Conservation (phyloP, 1,140 invertebrate species). For the Drosophila albomicans region DNA sequence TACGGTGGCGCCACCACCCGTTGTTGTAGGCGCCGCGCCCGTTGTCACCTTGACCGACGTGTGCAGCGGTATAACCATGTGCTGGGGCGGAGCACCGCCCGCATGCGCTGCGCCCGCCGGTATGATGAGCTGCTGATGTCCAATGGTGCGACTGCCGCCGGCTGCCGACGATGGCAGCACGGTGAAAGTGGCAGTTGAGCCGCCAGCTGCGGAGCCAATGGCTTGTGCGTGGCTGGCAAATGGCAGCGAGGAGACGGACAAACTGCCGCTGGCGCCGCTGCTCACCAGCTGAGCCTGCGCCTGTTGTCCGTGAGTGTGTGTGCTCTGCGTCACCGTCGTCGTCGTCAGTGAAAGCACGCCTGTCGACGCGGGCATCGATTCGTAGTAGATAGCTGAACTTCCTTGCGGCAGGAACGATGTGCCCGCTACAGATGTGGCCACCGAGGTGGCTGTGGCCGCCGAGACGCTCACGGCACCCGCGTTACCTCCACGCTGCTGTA, state of each 20-base stretch:
- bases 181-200: slow-evolving; percentile 78
- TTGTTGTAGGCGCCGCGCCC: slow-evolving; percentile 49
- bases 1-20: slow-evolving; percentile 41
- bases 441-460: slow-evolving; percentile 17
- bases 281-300: slow-evolving; percentile 71
- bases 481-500: slow-evolving; percentile 49
- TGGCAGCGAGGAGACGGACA: slow-evolving; percentile 77
- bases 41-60: slow-evolving; percentile 81
- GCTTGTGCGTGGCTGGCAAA: slow-evolving; percentile 60
- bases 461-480: slow-evolving; percentile 44
- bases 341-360: slow-evolving; percentile 80
- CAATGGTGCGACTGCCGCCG: slow-evolving; percentile 63
- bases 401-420: slow-evolving; percentile 46
- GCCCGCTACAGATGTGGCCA: slow-evolving; percentile 31
- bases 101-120: slow-evolving; percentile 45
- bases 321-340: slow-evolving; percentile 76
- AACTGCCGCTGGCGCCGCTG: slow-evolving; percentile 44
- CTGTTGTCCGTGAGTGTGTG: slow-evolving; percentile 63
- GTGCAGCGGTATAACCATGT: slow-evolving; percentile 82
- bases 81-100: slow-evolving; percentile 58
- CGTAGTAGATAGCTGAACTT: slow-evolving; percentile 81
- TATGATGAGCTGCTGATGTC: slow-evolving; percentile 73
- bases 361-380: slow-evolving; percentile 80
- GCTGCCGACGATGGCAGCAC: slow-evolving; percentile 68
- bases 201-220: slow-evolving; percentile 26